Evolutionary conservation across 2,888 invertebrate species (phyloP).

Genomic region (Caenorhabditis sp.): DNA sequence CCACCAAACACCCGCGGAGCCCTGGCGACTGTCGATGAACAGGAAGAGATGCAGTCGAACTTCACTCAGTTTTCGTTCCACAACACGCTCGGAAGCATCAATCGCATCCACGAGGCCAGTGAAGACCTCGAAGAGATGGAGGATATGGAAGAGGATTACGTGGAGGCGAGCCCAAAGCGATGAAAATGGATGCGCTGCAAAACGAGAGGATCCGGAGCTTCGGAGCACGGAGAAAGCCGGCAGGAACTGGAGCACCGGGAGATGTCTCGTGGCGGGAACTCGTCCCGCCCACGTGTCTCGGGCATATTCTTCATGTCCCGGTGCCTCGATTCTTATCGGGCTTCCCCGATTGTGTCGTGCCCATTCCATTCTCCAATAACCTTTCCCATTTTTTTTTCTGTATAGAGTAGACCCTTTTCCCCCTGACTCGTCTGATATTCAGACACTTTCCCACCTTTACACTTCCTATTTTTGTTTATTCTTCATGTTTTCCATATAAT

Average conservation of each 20-base stretch:
- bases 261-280: no score
- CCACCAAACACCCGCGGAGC: conserved; percentile 85
- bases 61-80: conserved; percentile 87
- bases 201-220: not conserved
- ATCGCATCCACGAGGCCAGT: conserved; percentile 52
- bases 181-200: not conserved
- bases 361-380: not conserved
- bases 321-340: not conserved
- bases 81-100: conserved; percentile 44
- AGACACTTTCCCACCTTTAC: conserved; percentile 6
- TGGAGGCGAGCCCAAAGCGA: no score
- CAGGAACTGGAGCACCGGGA: not conserved
- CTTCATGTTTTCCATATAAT: not conserved
- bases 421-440: conserved; percentile 17
- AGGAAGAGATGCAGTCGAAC: conserved; percentile 81
- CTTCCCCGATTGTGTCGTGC: not conserved
- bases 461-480: not conserved
- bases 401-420: not conserved
- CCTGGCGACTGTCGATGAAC: conserved; percentile 84
- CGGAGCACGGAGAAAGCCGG: not conserved
- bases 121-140: conserved; percentile 36
- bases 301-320: no score
- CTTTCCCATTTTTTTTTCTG: conserved; percentile 5
- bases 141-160: not conserved
- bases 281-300: no score